These are phyloP conservation scores for Tyria jacobaeae DNA, from an alignment of 2,888 invertebrate species.

Conservation along the genomic window DNA sequence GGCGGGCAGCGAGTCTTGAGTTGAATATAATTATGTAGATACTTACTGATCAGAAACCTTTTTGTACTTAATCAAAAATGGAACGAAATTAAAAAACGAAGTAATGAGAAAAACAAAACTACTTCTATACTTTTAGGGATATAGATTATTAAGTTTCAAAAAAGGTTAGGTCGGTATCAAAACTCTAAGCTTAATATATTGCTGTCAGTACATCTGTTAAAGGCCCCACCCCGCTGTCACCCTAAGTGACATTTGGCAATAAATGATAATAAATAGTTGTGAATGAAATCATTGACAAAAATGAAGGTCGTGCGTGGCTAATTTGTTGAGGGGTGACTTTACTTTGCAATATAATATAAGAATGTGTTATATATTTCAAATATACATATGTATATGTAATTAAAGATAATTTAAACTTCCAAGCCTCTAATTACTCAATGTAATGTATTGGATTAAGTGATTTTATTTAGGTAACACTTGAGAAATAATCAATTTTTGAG, in stretches of 20 bases:
- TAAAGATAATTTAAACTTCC: too few species aligned
- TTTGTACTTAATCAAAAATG: too few species aligned
- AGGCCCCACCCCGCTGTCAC: conserved; percentile 19
- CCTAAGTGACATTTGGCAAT: conserved; percentile 23
- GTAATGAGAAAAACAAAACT: not conserved
- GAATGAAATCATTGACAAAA: conserved; percentile 12
- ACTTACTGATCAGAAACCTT: too few species aligned
- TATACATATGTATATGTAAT: too few species aligned
- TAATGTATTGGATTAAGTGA: not conserved
- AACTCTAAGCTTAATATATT: conserved; percentile 16
- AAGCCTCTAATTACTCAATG: not conserved
- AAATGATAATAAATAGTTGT: conserved; percentile 24
- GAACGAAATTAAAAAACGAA: too few species aligned
- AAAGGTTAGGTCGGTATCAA: not conserved
- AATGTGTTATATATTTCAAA: conserved; percentile 6
- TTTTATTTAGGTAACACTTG: not conserved
- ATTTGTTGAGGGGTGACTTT: conserved; percentile 29
- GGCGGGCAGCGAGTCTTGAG: too few species aligned
- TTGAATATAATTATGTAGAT: too few species aligned
- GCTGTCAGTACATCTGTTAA: conserved; percentile 29
- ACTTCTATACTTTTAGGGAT: not conserved
- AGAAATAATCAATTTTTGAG: too few species aligned
- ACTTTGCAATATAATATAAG: conserved; percentile 19
- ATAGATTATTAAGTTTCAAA: not conserved
- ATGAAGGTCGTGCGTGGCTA: conserved; percentile 29